These are phyloP conservation scores for Pristionchus maxplancki DNA, from an alignment of 2,888 invertebrate species.

Conservation along the genomic window DNA sequence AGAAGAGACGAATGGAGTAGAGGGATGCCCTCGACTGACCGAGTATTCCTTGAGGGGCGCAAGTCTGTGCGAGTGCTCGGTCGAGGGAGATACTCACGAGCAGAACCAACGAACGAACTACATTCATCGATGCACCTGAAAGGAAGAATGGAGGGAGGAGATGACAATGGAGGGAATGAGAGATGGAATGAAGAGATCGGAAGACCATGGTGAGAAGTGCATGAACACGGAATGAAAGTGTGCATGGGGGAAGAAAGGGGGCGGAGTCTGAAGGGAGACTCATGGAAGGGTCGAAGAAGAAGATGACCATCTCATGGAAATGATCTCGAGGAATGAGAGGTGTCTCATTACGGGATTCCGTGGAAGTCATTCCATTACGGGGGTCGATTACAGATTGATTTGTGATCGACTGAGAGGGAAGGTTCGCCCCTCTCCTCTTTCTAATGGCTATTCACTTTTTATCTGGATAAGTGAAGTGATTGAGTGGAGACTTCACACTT, in stretches of 20 bases:
- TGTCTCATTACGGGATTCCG: background rate
- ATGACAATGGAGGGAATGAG: background rate
- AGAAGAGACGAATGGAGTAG: background rate
- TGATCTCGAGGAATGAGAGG: background rate
- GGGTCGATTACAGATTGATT: background rate
- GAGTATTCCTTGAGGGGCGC: background rate
- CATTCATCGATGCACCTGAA: slow-evolving; percentile 4
- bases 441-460: background rate
- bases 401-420: slow-evolving; percentile 6
- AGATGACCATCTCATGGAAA: background rate
- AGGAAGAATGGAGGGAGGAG: background rate
- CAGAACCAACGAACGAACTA: background rate
- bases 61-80: background rate
- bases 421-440: background rate
- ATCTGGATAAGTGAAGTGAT: background rate
- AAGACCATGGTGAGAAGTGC: background rate
- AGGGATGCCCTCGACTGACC: too few relatives aligned
- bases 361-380: background rate
- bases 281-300: background rate
- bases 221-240: background rate
- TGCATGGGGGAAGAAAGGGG: background rate
- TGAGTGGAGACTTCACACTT: background rate
- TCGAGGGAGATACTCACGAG: background rate
- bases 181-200: background rate
- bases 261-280: background rate